Evolutionary conservation across 2,113 vertebrate species (phyloP).

Genomic region (Neofelis nebulosa): DNA sequence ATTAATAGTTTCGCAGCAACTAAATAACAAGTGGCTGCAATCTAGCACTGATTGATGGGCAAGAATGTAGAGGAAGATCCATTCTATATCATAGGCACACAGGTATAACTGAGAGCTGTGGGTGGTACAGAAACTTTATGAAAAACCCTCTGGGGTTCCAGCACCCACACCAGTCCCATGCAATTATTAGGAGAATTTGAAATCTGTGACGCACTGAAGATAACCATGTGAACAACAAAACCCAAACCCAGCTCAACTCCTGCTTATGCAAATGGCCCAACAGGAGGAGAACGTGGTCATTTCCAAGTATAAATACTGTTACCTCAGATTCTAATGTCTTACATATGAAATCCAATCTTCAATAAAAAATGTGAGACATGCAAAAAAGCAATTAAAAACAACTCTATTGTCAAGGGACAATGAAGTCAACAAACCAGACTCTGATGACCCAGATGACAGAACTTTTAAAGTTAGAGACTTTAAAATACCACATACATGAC

Average conservation of each 20-base stretch:
- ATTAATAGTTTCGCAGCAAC: background rate
- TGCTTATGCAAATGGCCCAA: background rate
- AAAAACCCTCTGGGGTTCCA: background rate
- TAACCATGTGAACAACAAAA: background rate
- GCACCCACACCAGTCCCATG: background rate
- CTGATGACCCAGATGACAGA: background rate
- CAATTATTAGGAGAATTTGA: background rate
- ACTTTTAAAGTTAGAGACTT: too few species aligned
- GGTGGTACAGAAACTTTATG: background rate
- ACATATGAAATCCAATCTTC: background rate
- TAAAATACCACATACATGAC: background rate
- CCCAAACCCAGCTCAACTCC: background rate
- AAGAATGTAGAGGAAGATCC: background rate
- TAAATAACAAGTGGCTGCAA: background rate
- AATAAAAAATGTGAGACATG: background rate
- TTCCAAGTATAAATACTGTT: too few species aligned
- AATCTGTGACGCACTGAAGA: background rate
- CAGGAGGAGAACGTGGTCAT: background rate
- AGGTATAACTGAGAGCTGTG: background rate
- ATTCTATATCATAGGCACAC: background rate
- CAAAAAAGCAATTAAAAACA: background rate
- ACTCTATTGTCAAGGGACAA: too few species aligned
- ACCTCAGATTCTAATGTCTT: background rate
- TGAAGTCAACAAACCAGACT: background rate
- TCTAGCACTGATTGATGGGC: background rate